Conservation (phyloP, 2,113 vertebrate species). For the Pachyramphus minor region DNA sequence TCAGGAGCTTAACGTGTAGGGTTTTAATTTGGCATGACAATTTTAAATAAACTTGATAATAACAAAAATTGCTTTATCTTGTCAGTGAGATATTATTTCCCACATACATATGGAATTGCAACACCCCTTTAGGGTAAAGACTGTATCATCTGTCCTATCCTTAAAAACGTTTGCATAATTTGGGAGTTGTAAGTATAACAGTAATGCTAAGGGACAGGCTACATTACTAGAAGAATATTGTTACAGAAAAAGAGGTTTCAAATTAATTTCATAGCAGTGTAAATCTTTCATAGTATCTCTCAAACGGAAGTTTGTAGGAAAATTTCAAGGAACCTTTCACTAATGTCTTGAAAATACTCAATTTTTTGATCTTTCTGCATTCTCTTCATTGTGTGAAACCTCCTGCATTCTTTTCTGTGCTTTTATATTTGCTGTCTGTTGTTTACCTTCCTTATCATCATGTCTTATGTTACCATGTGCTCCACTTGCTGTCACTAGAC, state of each 20-base stretch:
- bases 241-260: not conserved
- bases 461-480: not conserved
- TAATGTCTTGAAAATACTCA: fast-evolving
- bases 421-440: not conserved
- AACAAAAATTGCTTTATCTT: not conserved
- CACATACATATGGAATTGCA: not conserved
- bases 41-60: not conserved
- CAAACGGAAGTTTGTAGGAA: not conserved
- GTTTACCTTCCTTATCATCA: not conserved
- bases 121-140: not conserved
- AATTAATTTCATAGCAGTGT: not conserved
- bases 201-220: not conserved
- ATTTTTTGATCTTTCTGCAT: not conserved
- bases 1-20: not conserved
- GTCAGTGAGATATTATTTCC: not conserved
- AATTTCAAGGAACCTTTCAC: not conserved
- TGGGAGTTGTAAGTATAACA: not conserved
- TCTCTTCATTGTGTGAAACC: not conserved
- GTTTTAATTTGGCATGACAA: not conserved
- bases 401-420: not conserved
- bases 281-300: not conserved
- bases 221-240: not conserved
- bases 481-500: not conserved
- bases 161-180: not conserved
- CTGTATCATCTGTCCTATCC: not conserved